Conservation (phyloP, 2,113 vertebrate genomes). For the Limnothrissa miodon region DNA sequence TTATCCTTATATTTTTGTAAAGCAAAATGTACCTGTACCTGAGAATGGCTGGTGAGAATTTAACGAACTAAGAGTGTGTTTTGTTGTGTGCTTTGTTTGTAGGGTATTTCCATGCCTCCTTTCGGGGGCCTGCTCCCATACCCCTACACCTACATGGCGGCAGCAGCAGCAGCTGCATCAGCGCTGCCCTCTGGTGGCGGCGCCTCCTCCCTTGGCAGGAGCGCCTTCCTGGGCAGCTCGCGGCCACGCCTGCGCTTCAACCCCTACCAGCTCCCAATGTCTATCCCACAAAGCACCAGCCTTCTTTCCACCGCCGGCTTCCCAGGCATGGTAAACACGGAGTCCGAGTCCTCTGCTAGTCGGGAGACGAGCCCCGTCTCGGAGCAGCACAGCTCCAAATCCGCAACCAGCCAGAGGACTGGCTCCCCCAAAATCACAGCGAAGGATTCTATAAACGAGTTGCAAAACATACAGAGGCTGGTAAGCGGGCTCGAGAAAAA, state of each 20-base stretch:
- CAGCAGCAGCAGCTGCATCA: slow-evolving; percentile 70
- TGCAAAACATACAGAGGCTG: slow-evolving; percentile 81
- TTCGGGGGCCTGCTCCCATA: slow-evolving; percentile 91
- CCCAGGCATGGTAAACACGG: slow-evolving; percentile 55
- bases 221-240: slow-evolving; percentile 75
- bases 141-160: slow-evolving; percentile 86
- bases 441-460: slow-evolving; percentile 78
- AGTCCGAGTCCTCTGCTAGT: slow-evolving; percentile 69
- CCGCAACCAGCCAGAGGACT: slow-evolving; percentile 57
- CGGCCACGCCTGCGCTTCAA: slow-evolving; percentile 84
- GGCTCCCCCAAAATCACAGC: slow-evolving; percentile 68
- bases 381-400: slow-evolving; percentile 70
- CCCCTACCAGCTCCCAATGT: slow-evolving; percentile 85
- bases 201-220: slow-evolving; percentile 72
- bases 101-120: slow-evolving; percentile 88
- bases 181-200: slow-evolving; percentile 76
- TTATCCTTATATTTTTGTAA: neutral
- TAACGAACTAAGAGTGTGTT: too few relatives aligned
- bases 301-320: slow-evolving; percentile 68
- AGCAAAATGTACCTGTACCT: too few relatives aligned
- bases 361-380: slow-evolving; percentile 74
- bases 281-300: slow-evolving; percentile 73
- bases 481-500: slow-evolving; percentile 82
- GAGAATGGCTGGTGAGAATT: too few relatives aligned
- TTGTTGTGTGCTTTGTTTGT: slow-evolving; percentile 28